Base-by-base conservation (phyloP, 2,888 invertebrate species). In the Ptychoptera contaminata region DNA sequence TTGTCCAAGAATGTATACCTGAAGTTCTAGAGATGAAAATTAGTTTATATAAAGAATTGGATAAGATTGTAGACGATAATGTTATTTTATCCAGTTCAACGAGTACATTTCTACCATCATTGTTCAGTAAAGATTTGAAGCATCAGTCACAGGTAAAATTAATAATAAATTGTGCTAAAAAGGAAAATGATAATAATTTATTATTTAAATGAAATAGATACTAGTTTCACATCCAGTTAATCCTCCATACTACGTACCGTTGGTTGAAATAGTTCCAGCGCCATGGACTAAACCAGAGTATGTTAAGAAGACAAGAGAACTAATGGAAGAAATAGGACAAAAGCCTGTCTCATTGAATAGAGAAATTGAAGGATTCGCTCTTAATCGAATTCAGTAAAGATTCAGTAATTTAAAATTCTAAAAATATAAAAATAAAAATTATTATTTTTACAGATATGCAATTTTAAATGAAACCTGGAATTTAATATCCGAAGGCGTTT, bases 191-290 rank as follows among this genome's bases (percentile, higher is more conserved):
- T 46, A 12, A 10, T 15, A 40, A n/a, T 38, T 46, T 43, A 12
- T 14, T 16, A 29, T 45, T 15, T 12, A 16, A n/a, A n/a, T n/a
- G n/a, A n/a, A n/a, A n/a, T n/a, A 63, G 63, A 49, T 61, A 12
- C 46, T 65, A 16, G 87, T 93, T 11, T 85, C 87, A 0, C 94
- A 96, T 67, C 96, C 94, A 64, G 88, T 93, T 2, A 96, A 96
- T 63, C 96, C 96, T 6, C 96, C 96, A 0, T 94, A 94, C 63
- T 94, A 91, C 61, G 88, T 93, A 16, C 92, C 93, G 0, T 68
- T 96, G 38, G 90, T 93, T 1, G 96, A 97, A 69, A 72, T 97
- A 11, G 87, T 94, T 0, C 94, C 94, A 0, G 87, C 93, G 0
- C 87, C 91, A 5, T 93, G 91, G 90, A 96, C 96, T 0, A 77